Evolutionary conservation across 2,888 invertebrate genomes (phyloP).

Genomic region (Cheilosia vernalis): DNA sequence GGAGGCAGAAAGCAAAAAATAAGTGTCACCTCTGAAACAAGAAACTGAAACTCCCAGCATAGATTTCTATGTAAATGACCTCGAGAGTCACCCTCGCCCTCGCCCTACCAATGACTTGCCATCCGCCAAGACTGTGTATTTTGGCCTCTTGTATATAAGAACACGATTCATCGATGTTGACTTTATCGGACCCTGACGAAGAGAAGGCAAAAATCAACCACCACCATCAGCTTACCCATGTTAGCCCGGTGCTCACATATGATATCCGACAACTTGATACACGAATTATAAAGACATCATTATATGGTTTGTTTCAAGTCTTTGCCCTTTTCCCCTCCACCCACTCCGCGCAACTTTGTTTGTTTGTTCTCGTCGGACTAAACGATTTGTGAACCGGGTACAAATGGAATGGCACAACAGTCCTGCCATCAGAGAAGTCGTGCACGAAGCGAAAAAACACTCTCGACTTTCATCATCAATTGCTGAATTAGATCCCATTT

Average conservation of each 20-base stretch:
- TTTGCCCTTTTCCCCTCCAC: background rate
- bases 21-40: slow-evolving; percentile 56
- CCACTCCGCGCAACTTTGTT: slow-evolving; percentile 1
- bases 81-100: slow-evolving; percentile 57
- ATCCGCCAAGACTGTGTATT: background rate
- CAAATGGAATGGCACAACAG: slow-evolving; percentile 26
- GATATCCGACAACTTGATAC: slow-evolving; percentile 72
- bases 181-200: slow-evolving; percentile 66
- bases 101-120: background rate
- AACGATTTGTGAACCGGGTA: slow-evolving; percentile 67
- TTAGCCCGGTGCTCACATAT: slow-evolving; percentile 62
- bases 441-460: slow-evolving; percentile 70
- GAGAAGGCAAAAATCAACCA: slow-evolving; percentile 17
- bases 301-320: slow-evolving; percentile 58
- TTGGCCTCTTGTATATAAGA: slow-evolving; percentile 18
- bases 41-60: slow-evolving; percentile 47
- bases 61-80: slow-evolving; percentile 71
- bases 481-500: slow-evolving; percentile 73
- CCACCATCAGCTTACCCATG: slow-evolving; percentile 62
- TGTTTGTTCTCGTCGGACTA: slow-evolving; percentile 55
- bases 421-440: slow-evolving; percentile 55
- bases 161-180: slow-evolving; percentile 68
- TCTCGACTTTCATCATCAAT: slow-evolving; percentile 75
- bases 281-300: slow-evolving; percentile 75
- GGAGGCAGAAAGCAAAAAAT: slow-evolving; percentile 4